These are phyloP conservation scores for Zygaena filipendulae DNA, from an alignment of 2,888 invertebrate species.

Conservation along the genomic window DNA sequence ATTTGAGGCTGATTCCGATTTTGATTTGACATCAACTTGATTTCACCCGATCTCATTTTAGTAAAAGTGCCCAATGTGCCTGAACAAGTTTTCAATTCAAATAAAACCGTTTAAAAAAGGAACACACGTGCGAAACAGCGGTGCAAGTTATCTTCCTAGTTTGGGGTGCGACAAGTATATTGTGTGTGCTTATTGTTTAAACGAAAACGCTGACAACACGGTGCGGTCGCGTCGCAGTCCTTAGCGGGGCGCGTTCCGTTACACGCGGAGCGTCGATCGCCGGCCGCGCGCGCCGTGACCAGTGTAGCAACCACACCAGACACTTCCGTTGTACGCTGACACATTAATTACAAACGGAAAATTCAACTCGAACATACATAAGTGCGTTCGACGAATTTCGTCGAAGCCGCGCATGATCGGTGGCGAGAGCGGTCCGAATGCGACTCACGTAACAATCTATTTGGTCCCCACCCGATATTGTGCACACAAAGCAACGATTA, in stretches of 20 bases:
- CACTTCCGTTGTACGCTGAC: constrained; percentile 54
- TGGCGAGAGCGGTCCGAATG: constrained; percentile 27
- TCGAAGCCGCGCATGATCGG: constrained; percentile 25
- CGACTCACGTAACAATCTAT: constrained; percentile 58
- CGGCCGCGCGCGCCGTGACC: constrained; percentile 51
- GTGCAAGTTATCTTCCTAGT: too few species aligned
- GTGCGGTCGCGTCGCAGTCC: constrained; percentile 43
- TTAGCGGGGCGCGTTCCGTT: constrained; percentile 48
- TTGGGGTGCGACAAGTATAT: too few species aligned
- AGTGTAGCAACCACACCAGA: constrained; percentile 45
- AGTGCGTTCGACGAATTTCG: constrained; percentile 43
- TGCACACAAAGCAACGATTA: constrained; percentile 61
- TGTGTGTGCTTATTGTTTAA: neutral
- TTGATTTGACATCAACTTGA: too few species aligned
- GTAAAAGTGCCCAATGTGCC: neutral
- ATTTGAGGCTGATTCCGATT: too few species aligned
- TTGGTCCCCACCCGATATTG: constrained; percentile 54
- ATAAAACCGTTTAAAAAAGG: too few species aligned
- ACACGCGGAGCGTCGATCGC: constrained; percentile 39
- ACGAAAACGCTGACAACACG: neutral
- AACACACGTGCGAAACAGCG: too few species aligned
- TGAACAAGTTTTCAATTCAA: neutral
- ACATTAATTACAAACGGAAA: constrained; percentile 63
- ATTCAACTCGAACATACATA: constrained; percentile 53
- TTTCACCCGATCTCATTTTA: too few species aligned